Evolutionary conservation across 1,140 invertebrate species (phyloP), one percentile per base, ranked within the genome.

Genomic region (Hyposmocoma kahamanoa): DNA sequence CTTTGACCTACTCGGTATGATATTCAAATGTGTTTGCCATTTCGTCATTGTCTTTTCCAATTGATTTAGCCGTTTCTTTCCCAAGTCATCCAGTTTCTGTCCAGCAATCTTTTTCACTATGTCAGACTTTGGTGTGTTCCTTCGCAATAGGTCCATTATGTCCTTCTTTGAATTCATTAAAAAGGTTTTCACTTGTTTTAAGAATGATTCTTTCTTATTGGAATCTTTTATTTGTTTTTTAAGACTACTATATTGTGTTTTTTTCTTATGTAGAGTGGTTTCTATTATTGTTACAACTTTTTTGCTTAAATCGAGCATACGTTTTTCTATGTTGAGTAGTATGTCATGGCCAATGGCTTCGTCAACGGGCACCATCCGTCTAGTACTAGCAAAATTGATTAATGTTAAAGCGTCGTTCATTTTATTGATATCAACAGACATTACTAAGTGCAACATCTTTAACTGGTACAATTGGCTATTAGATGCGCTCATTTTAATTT

Each of bases 11-110:
- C 5, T 82, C 1, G 39, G 20, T 1, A 30, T 22, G n/a, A 62
- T 22, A 15, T 68, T 67, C 22, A 72, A 60, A 36, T 65, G 67
- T 1, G 61, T 56, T 32, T 76, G 69, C 72, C 76, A 76, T 39
- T 54, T 65, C 9, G 51, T 59, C 66, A 76, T 65, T 0, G 56
- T 59, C 13, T 66, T 48, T 43, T 69, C 59, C 28, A 71, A 69
- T 41, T 68, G 50, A n/a, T 30, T 44, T 13, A 67, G 41, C 45
- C 55, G 66, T 39, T 53, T 54, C 21, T 52, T 65, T 5, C 50
- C 48, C n/a, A 41, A 11, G 20, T 41, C 38, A 2, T 41, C 38
- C 2, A 41, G 10, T 10, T 41, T 41, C 15, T 41, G 20, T 10
- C 38, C 10, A 41, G 3, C 38, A 9, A 41, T 41, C 10, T 20